phyloP scores from a whole-genome alignment of 2,797 vertebrate genomes.

The Nothura maculosa region DNA sequence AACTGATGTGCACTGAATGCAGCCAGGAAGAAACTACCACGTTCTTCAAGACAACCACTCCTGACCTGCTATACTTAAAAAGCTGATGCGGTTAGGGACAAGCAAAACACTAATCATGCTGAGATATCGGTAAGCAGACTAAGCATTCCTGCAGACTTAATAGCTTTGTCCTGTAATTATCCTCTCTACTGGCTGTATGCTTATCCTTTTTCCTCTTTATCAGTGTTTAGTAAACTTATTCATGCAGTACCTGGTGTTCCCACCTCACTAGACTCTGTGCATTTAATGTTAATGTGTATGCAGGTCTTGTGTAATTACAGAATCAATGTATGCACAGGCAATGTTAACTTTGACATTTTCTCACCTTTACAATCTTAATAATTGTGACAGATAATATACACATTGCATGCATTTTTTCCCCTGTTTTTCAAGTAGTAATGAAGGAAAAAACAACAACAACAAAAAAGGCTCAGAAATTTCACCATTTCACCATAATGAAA shows the following conservation, averaged over 20 bases:
- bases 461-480: slow-evolving; percentile 15
- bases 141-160: neutral
- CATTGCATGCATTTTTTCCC: neutral
- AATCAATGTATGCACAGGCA: neutral
- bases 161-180: neutral
- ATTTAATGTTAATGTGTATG: neutral
- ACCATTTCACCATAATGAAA: slow-evolving; percentile 31
- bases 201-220: neutral
- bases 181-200: neutral
- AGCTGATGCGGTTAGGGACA: neutral
- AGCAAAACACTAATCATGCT: neutral
- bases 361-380: neutral
- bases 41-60: neutral
- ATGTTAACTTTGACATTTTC: neutral
- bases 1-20: neutral
- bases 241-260: neutral
- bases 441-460: too few species aligned
- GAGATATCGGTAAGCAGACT: neutral
- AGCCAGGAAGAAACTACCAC: neutral
- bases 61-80: neutral
- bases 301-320: neutral
- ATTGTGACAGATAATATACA: neutral
- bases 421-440: slow-evolving; percentile 6
- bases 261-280: neutral
- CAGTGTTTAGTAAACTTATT: neutral